Base-by-base conservation (phyloP, 2,113 vertebrate species). In the Pygoscelis antarcticus region DNA sequence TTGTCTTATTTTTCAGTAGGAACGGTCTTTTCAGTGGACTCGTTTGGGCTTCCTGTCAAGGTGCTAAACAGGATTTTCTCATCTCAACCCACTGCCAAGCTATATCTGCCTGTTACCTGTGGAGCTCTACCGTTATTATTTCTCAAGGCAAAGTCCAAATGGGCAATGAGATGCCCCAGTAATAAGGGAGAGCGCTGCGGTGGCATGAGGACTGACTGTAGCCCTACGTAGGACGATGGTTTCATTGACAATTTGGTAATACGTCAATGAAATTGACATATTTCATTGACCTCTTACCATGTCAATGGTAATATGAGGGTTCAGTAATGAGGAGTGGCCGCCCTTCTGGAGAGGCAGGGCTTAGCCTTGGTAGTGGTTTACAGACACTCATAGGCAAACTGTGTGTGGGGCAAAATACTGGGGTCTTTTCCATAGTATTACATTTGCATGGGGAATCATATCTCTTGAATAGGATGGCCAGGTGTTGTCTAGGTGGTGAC, bases 251-350 rank as follows among this genome's bases (percentile, higher is more conserved):
- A 18, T 69, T 93, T 89, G 29, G 26, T 61, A 51, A 32, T n/a
- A 10, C 19, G 19, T 42, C 42, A 42, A 42, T 42, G 42, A 42
- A 42, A 42, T 42, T 16, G 42, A 42, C 42, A 42, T 42, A 42
- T 65, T 90, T 78, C 6, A 8, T 21, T 58, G 30, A 23, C 36
- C 42, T 42, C 18, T 69, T 93, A 42, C 42, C 42, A 42, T 42
- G 42, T 42, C 42, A 42, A 42, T 89, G 22, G 26, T 61, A 51
- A 32, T n/a, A 10, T 22, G 19, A 38, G 52, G 66, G 21, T 80
- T 76, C 0, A 4, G 30, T 68, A 49, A 44, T 25, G 17, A 36
- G 34, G 40, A 75, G 20, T 16, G 11, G 10, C 36, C 0, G 0
- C 34, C 38, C 29, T 77, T 82, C 38, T 65, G 58, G 58, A 40